A percentile compares a stretch with the other conserved stretches of the same genome.
Conservation (phyloP, 2,113 vertebrate genomes). For the Psammodynastes pulverulentus region DNA sequence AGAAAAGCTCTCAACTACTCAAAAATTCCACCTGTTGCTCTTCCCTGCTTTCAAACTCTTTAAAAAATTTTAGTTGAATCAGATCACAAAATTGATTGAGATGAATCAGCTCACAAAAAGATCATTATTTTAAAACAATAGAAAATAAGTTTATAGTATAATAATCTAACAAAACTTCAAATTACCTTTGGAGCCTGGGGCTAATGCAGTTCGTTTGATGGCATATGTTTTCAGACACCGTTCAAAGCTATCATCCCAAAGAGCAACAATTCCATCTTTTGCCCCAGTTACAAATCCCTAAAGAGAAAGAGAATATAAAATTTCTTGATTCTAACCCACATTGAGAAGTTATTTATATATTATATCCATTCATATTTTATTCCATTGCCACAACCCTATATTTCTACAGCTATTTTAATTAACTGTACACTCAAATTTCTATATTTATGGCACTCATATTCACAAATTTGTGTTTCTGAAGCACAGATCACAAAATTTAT, state of each 20-base stretch:
- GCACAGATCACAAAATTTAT: background rate
- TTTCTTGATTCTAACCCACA: background rate
- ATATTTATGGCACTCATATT: background rate
- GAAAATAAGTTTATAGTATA: background rate
- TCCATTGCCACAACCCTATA: conserved; percentile 11
- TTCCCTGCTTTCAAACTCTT: background rate
- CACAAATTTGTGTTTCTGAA: background rate
- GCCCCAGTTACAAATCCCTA: conserved; percentile 98
- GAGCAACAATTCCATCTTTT: conserved; percentile 93
- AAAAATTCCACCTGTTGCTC: background rate
- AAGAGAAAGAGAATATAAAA: conserved; percentile 11
- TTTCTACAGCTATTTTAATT: background rate
- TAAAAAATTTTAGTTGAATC: background rate
- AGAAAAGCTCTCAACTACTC: background rate
- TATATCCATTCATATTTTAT: conserved; percentile 5
- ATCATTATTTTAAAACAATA: background rate
- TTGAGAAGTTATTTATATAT: background rate
- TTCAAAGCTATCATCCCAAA: conserved; percentile 98
- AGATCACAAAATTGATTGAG: background rate
- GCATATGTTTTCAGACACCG: conserved; percentile 97
- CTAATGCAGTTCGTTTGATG: conserved; percentile 93
- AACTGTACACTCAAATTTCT: background rate
- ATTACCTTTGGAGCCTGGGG: conserved; percentile 96
- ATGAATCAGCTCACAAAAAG: background rate
- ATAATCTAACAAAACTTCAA: conserved; percentile 3